Conservation (phyloP, 2,113 vertebrate genomes). For the Larimichthys polyactis region DNA sequence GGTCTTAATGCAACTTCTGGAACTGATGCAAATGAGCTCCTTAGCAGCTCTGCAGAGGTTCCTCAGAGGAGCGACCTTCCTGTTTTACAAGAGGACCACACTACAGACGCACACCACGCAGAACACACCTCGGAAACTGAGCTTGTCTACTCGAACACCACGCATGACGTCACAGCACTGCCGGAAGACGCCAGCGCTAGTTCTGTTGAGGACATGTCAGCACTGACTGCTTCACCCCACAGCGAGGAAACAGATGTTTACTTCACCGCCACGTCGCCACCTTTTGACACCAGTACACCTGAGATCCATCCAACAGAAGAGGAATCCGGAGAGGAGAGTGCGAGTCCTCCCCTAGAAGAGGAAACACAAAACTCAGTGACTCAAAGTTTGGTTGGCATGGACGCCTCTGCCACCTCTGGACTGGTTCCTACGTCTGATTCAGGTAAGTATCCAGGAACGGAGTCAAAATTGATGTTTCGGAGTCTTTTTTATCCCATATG, state of each 20-base stretch:
- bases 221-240: neutral
- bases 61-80: slow-evolving; percentile 21
- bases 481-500: too few relatives aligned
- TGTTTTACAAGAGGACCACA: slow-evolving; percentile 46
- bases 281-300: slow-evolving; percentile 12
- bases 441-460: slow-evolving; percentile 37
- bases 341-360: slow-evolving; percentile 13
- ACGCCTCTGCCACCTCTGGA: slow-evolving; percentile 19
- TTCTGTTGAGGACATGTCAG: slow-evolving; percentile 2
- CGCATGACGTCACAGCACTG: slow-evolving; percentile 8
- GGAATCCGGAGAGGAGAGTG: slow-evolving; percentile 35
- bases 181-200: slow-evolving; percentile 30
- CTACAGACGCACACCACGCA: neutral
- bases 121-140: slow-evolving; percentile 16
- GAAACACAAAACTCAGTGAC: slow-evolving; percentile 24
- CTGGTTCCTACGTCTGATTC: neutral
- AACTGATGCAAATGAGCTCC: slow-evolving; percentile 16
- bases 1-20: slow-evolving; percentile 30
- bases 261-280: neutral
- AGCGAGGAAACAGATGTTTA: slow-evolving; percentile 28
- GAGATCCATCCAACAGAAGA: slow-evolving; percentile 15
- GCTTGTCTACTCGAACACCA: neutral
- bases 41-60: slow-evolving; percentile 12
- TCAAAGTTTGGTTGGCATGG: slow-evolving; percentile 2
- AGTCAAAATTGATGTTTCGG: too few relatives aligned